A percentile compares a stretch with the other conserved stretches of the same genome.
These are phyloP conservation scores for Spilosoma lubricipeda DNA, from an alignment of 2,888 invertebrate species.

Conservation along the genomic window DNA sequence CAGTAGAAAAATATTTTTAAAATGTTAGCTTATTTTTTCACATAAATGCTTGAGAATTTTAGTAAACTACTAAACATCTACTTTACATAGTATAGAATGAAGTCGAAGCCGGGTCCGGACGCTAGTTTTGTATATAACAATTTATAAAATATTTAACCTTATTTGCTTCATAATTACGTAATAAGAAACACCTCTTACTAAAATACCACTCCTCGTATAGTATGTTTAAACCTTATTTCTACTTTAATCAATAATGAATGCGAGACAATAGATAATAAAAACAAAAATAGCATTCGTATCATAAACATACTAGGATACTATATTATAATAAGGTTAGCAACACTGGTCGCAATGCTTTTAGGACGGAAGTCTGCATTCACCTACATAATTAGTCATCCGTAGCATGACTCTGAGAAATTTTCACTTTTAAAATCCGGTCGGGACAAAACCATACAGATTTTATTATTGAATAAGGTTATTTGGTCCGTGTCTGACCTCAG, in stretches of 20 bases:
- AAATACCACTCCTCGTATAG: no score
- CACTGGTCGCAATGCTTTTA: slow-evolving; percentile 15
- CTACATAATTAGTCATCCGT: slow-evolving; percentile 17
- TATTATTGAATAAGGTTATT: neutral
- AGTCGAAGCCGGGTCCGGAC: no score
- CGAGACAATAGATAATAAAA: neutral
- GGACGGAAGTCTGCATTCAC: slow-evolving; percentile 29
- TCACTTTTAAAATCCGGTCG: slow-evolving; percentile 53
- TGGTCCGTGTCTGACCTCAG: neutral
- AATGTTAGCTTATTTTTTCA: neutral
- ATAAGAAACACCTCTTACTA: neutral
- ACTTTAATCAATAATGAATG: neutral
- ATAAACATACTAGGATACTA: neutral
- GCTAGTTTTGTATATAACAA: neutral
- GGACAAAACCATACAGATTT: slow-evolving; percentile 6
- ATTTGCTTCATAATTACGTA: neutral
- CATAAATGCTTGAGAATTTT: no score
- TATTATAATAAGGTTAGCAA: neutral
- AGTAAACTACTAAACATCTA: no score
- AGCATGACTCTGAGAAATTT: slow-evolving; percentile 35
- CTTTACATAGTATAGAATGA: no score
- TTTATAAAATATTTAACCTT: neutral
- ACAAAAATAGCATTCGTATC: neutral
- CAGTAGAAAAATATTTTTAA: no score
- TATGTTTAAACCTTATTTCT: neutral